Base-by-base conservation (phyloP, 2,888 invertebrate genomes). In the Spodoptera picta region DNA sequence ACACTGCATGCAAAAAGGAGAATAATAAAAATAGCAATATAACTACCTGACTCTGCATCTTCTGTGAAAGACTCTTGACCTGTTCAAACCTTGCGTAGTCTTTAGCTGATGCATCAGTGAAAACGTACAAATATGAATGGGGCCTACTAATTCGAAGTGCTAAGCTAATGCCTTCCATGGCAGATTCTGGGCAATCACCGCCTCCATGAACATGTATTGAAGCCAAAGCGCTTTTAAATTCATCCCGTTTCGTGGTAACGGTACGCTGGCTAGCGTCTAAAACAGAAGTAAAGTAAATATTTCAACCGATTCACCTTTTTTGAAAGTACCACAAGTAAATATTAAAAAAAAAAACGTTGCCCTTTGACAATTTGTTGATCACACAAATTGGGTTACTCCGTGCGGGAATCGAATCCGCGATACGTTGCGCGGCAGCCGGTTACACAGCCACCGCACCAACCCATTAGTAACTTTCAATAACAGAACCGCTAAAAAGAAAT, bases 21-120 rank as follows among this genome's bases (percentile, higher is more conserved):
- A 42, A 19, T n/a, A 14, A 14, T 42, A 36, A 19, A n/a, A 14
- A 2, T 3, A 27, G 27, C 27, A 3, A 27, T 12, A 14, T 7
- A 23, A 56, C 31, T 69, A 90, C 91, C 86, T 90, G 88, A 59
- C 80, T 81, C 11, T 83, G 80, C 67, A 88, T 88, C 31, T 77
- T 84, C 1, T 75, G 76, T 0, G 90, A 85, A 1, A 89, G 69
- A 36, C 75, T 84, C 65, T 85, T 83, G 2, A 91, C 82, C 36
- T 65, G 60, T 4, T 85, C 82, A 51, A 75, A 81, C 23, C 65
- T 62, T 0, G 2, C 0, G 6, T 75, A 56, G 54, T 92, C 92
- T 24, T 83, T 80, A 1, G 92, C 88, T 0, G 87, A 79, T 0
- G 92, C 92, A 55, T 93, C 92, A 9, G 92, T 92, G n/a, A 90